Base-by-base conservation (phyloP, 2,888 invertebrate genomes). In the Mantis religiosa region DNA sequence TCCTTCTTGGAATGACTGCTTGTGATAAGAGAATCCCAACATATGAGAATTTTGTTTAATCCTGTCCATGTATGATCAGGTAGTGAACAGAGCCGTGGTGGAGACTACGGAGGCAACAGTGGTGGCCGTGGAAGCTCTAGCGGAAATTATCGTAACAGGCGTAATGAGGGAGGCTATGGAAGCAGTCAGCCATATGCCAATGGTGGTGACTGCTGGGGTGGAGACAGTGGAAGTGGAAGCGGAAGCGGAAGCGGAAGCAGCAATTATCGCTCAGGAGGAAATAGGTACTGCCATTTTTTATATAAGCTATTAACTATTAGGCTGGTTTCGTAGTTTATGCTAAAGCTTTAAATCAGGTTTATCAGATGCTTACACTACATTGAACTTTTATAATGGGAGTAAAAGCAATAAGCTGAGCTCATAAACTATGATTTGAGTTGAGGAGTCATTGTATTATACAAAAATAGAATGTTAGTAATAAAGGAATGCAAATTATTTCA, bases 31-130 rank as follows among this genome's bases (percentile, higher is more conserved):
- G 82, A 82, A 30, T 14, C 2, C 47, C 47, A 28, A 14, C 15
- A 71, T 83, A 28, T 34, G 15, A 89, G 34, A 54, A 41, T 54
- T 27, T 34, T 86, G 27, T 25, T 54, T 85, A 25, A 82, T 71
- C 28, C 27, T 14, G 30, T 34, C 25, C 88, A 12, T 41, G 28
- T 88, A n/a, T 30, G 34, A 41, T 28, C 83, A 90, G 90, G 89
- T 47, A 89, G 84, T 28, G 88, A 83, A 85, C 90, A 90, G 88
- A 89, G 90, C 91, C 92, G 92, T 90, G 92, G 93, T 82, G 92
- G 93, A 85, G 93, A 93, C 89, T 93, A 93, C 89, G 93, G 93
- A 89, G 93, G 93, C 90, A 93, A 91, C 91, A 92, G 93, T 89
- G 92, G 93, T 86, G 91, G 92, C 89, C 92, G 92, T 87, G 91